Percentiles rank a stretch among this genome's conserved stretches.
Evolutionary conservation across 2,113 vertebrate genomes (phyloP).

Genomic region (Cyanoderma ruficeps): DNA sequence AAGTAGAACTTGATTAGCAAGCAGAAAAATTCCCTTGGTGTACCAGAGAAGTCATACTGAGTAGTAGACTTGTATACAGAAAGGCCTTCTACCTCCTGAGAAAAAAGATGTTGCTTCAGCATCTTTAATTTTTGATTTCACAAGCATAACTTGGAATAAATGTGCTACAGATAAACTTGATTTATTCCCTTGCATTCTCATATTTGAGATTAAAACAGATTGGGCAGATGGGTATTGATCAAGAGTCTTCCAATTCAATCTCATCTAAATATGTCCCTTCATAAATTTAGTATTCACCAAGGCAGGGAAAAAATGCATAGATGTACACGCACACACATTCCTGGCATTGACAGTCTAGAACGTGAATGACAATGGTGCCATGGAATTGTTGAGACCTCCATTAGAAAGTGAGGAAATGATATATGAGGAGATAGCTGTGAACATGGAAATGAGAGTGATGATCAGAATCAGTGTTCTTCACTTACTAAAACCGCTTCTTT

Average conservation of each 20-base stretch:
- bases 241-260: not conserved
- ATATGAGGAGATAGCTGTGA: not conserved
- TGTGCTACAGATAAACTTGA: not conserved
- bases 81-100: not conserved
- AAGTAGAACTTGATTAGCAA: not conserved
- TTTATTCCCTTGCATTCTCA: not conserved
- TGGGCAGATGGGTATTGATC: not conserved
- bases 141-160: not conserved
- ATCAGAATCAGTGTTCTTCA: not conserved
- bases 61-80: not conserved
- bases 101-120: not conserved
- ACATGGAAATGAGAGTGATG: not conserved
- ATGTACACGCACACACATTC: not conserved
- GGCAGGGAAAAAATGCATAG: accelerated
- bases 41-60: not conserved
- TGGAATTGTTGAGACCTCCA: not conserved
- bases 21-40: not conserved
- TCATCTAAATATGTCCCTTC: not conserved
- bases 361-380: accelerated
- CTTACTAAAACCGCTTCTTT: not conserved
- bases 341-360: not conserved
- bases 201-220: not conserved
- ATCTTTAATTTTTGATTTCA: not conserved
- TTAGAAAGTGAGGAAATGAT: not conserved
- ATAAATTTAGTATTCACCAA: not conserved